A percentile compares a stretch with the other conserved stretches of the same genome.
Evolutionary conservation across 2,888 invertebrate species (phyloP).

Genomic region (Apodemia mormo): DNA sequence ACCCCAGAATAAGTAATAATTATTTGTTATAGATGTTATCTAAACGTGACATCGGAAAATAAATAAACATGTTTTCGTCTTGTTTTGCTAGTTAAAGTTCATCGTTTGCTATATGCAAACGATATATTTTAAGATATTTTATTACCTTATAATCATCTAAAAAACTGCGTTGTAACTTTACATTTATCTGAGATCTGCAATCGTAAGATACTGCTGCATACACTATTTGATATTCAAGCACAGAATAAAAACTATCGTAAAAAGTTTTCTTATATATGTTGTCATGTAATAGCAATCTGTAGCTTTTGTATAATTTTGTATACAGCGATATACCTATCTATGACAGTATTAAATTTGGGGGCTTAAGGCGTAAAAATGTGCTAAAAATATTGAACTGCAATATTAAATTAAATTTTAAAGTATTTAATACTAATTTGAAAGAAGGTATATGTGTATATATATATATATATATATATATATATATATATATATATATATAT

Average conservation of each 20-base stretch:
- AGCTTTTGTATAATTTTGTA: too few species aligned
- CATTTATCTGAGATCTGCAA: constrained; percentile 8
- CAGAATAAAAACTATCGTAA: neutral
- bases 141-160: neutral
- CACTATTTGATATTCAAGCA: neutral
- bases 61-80: constrained; percentile 15
- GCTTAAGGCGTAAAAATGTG: too few species aligned
- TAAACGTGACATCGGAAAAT: constrained; percentile 25
- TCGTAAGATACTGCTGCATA: constrained; percentile 4
- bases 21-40: constrained; percentile 37
- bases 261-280: neutral
- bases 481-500: too few species aligned
- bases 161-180: constrained; percentile 11
- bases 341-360: too few species aligned
- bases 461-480: too few species aligned
- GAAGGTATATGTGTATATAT: too few species aligned
- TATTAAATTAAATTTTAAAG: too few species aligned
- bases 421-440: too few species aligned
- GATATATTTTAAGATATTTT: neutral
- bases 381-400: too few species aligned
- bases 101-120: neutral
- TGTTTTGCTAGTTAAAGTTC: neutral
- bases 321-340: too few species aligned
- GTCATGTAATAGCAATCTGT: too few species aligned
- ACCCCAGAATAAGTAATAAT: constrained; percentile 36